phyloP scores from a whole-genome alignment of 2,888 invertebrate species.

The Liposcelis brunnea region DNA sequence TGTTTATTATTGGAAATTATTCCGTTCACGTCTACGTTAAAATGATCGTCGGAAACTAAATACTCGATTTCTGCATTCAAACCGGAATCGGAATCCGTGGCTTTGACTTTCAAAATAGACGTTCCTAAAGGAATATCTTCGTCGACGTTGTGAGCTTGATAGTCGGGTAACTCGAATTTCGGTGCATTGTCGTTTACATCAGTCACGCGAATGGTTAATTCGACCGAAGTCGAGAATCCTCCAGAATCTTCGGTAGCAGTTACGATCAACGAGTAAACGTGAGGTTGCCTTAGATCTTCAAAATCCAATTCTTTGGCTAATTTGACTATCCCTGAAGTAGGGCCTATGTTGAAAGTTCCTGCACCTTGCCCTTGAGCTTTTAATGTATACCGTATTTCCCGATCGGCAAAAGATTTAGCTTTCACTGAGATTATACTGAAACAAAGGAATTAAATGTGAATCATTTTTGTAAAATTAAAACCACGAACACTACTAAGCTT shows the following conservation, averaged over 20 bases:
- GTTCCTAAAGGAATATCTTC: slow-evolving; percentile 87
- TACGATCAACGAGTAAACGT: slow-evolving; percentile 80
- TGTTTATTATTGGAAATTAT: slow-evolving; percentile 76
- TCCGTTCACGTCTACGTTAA: slow-evolving; percentile 83
- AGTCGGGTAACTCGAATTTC: slow-evolving; percentile 88
- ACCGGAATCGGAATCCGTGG: slow-evolving; percentile 88
- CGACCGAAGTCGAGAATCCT: slow-evolving; percentile 86
- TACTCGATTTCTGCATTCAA: slow-evolving; percentile 91
- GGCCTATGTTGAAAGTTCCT: slow-evolving; percentile 89
- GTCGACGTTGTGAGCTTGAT: slow-evolving; percentile 90
- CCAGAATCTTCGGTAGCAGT: slow-evolving; percentile 96
- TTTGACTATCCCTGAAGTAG: slow-evolving; percentile 87
- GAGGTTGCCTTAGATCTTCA: slow-evolving; percentile 87
- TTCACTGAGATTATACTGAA: slow-evolving; percentile 89
- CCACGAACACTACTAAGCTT: slow-evolving; percentile 8
- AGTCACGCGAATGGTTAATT: slow-evolving; percentile 84
- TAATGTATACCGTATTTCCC: slow-evolving; percentile 88
- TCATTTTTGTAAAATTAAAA: slow-evolving; percentile 2
- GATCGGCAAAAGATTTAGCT: slow-evolving; percentile 93
- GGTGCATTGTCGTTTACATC: slow-evolving; percentile 98
- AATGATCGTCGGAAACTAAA: slow-evolving; percentile 81
- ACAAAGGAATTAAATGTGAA: slow-evolving; percentile 17
- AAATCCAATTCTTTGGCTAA: slow-evolving; percentile 91
- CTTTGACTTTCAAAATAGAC: slow-evolving; percentile 85
- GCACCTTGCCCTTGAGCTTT: slow-evolving; percentile 84